Conservation (phyloP, 2,113 vertebrate species). For the Pipra filicauda region DNA sequence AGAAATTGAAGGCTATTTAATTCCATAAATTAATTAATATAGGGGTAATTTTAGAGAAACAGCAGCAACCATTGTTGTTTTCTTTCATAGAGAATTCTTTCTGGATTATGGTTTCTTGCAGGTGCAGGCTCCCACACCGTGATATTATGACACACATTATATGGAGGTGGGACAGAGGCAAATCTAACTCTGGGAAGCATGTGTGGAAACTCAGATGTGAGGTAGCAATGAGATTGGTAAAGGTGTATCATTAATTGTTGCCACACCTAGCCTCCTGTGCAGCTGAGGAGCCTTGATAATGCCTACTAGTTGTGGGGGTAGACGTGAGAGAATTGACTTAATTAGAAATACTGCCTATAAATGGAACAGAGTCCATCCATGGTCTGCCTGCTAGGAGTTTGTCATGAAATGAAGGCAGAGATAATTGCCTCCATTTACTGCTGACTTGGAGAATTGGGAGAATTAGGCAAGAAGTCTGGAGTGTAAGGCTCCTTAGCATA, state of each 20-base stretch:
- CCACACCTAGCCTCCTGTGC: neutral
- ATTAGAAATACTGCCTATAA: neutral
- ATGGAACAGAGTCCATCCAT: neutral
- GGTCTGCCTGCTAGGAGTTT: rapidly evolving
- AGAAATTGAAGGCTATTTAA: neutral
- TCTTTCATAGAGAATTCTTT: neutral
- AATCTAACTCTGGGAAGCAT: neutral
- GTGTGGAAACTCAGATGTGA: neutral
- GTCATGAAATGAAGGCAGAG: neutral
- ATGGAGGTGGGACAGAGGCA: neutral
- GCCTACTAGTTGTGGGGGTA: neutral
- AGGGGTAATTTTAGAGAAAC: neutral
- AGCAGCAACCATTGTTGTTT: neutral
- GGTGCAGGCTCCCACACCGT: neutral
- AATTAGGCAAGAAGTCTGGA: neutral
- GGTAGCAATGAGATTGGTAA: neutral
- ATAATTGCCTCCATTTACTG: neutral
- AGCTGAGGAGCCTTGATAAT: neutral
- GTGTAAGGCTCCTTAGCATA: neutral
- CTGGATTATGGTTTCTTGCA: neutral
- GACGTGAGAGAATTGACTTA: neutral
- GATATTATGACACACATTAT: neutral
- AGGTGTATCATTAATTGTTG: neutral
- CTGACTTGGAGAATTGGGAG: neutral
- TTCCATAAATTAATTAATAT: neutral